phyloP scores from a whole-genome alignment of 2,113 vertebrate species.

The Chaetodon trifascialis region DNA sequence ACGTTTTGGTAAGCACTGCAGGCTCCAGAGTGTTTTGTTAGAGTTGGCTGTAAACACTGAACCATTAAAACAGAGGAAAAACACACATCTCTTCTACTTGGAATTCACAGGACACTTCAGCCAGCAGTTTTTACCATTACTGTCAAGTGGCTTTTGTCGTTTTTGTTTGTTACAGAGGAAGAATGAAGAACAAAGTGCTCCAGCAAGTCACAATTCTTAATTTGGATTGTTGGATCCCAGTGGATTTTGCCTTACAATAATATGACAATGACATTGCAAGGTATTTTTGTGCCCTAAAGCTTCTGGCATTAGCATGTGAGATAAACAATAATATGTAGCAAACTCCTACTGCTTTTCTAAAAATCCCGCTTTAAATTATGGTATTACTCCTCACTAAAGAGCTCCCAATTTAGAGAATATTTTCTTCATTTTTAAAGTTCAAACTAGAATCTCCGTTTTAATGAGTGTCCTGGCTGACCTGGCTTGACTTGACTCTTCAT shows the following conservation, averaged over 20 bases:
- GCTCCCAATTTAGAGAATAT: not conserved
- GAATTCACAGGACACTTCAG: not conserved
- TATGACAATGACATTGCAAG: not conserved
- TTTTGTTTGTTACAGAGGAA: not conserved
- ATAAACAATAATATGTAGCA: too few relatives aligned
- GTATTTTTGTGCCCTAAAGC: not conserved
- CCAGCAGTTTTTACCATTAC: not conserved
- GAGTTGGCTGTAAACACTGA: not conserved
- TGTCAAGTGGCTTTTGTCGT: not conserved
- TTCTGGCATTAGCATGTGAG: not conserved
- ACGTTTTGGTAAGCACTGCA: too few relatives aligned
- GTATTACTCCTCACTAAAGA: not conserved
- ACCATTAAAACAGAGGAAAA: not conserved
- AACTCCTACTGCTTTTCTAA: too few relatives aligned
- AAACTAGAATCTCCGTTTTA: not conserved
- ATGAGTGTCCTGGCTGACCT: not conserved
- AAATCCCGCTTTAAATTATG: not conserved
- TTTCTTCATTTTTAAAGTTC: not conserved
- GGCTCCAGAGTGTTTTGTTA: not conserved
- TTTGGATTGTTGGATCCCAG: too few relatives aligned
- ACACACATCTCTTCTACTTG: not conserved
- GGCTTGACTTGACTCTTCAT: not conserved
- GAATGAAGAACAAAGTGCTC: not conserved
- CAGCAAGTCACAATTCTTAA: constrained; percentile 4
- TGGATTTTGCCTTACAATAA: not conserved